Evolutionary conservation across 2,888 invertebrate genomes (phyloP), one percentile per base, ranked within the genome.

Genomic region (Pristionchus entomophagus): DNA sequence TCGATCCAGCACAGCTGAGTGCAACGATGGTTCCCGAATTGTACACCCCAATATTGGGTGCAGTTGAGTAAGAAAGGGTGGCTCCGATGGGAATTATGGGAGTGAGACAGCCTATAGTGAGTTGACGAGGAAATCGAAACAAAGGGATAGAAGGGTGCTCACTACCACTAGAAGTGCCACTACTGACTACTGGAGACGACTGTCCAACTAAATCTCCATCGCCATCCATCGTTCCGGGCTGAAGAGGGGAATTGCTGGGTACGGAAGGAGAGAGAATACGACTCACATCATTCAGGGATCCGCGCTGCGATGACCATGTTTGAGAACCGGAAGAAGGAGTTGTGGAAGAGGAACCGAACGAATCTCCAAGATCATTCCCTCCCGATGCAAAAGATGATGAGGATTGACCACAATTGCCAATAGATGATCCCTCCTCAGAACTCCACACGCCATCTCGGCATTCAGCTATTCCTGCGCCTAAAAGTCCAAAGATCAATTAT

Each of bases 361-460:
- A 84, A 56, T 65, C 49, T 17, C 84, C 62, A 0, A 65, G 5
- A 45, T 49, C 65, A 38, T 41, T 45, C 29, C 29, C 62, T 3
- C 22, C 12, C 22, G 32, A 3, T 29, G 35, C 19, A 19, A 56
- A 35, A 29, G 26, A 22, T 3, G 22, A 22, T 29, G 26, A 29
- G 19, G 29, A 26, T 32, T 38, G 17, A n/a, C 82, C 82, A 59
- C 82, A 82, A 32, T 56, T 41, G 14, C 82, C 82, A 22, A 82
- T 53, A 22, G 82, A 35, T n/a, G 19, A 19, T 53, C 82, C 82
- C 19, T 26, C 45, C 10, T 84, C 65, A 1, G 51, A 14, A n/a
- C 26, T 19, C 84, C 84, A 84, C 41, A 4, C 26, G 29, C 84
- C 84, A 59, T 84, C 65, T 49, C 41, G 45, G 29, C 84, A 84